Evolutionary conservation across 2,797 vertebrate species (phyloP).

Genomic region (Anabacerthia variegaticeps): DNA sequence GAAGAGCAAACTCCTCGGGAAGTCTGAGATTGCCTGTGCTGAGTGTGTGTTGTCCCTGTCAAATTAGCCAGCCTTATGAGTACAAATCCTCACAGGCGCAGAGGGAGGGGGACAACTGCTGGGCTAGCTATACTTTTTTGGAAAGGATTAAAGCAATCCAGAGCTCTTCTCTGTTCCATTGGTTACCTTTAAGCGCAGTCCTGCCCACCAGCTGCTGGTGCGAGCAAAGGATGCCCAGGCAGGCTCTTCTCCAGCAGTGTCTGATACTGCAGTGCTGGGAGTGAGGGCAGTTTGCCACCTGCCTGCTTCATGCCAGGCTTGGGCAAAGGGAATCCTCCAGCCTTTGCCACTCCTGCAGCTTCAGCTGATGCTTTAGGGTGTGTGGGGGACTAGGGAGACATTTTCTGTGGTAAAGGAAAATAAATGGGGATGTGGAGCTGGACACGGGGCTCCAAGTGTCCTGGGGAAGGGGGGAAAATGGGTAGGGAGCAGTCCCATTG

Average conservation of each 20-base stretch:
- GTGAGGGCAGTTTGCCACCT: background rate
- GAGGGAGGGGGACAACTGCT: background rate
- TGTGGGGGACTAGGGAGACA: background rate
- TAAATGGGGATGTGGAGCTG: background rate
- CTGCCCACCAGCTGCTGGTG: background rate
- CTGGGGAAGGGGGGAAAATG: background rate
- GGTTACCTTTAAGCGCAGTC: background rate
- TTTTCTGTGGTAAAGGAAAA: slow-evolving; percentile 44
- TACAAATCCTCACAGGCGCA: background rate
- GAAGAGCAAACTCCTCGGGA: background rate
- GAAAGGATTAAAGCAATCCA: slow-evolving; percentile 28
- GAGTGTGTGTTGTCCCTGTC: background rate
- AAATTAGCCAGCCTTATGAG: background rate
- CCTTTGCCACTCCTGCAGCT: background rate
- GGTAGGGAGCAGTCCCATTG: background rate
- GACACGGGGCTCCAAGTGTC: background rate
- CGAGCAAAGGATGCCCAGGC: background rate
- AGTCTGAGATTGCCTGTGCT: background rate
- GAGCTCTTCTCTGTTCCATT: background rate
- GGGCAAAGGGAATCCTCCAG: background rate
- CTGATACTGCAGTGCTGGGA: background rate
- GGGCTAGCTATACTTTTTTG: background rate
- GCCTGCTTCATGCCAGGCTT: background rate
- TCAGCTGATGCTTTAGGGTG: slow-evolving; percentile 23
- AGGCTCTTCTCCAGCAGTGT: background rate